Conservation (phyloP, 2,888 invertebrate species). For the Agrenia bidenticulata region DNA sequence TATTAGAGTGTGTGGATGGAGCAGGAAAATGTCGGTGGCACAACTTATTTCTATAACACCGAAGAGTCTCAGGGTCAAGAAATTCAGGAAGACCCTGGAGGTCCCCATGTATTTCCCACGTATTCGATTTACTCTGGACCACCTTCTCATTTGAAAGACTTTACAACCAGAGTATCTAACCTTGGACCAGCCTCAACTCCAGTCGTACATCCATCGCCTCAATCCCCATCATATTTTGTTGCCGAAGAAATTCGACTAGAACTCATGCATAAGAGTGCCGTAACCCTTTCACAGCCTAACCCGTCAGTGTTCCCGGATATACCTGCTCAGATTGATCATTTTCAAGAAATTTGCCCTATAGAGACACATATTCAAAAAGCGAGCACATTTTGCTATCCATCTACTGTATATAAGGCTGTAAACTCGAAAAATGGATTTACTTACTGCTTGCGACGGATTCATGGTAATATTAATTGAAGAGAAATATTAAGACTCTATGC, state of each 20-base stretch:
- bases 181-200: conserved; percentile 43
- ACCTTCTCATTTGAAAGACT: conserved; percentile 62
- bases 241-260: conserved; percentile 80
- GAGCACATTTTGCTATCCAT: conserved; percentile 70
- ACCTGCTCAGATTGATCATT: conserved; percentile 86
- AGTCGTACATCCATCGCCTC: conserved; percentile 47
- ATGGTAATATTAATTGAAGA: conserved; percentile 68
- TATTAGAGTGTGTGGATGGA: conserved; percentile 40
- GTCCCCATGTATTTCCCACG: conserved; percentile 54
- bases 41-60: conserved; percentile 82
- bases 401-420: conserved; percentile 86
- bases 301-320: conserved; percentile 68
- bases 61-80: conserved; percentile 53
- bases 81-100: conserved; percentile 36
- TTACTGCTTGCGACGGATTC: conserved; percentile 83
- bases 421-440: conserved; percentile 81
- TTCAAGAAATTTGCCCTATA: conserved; percentile 81
- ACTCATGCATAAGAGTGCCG: conserved; percentile 72
- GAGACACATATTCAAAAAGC: conserved; percentile 70
- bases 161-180: conserved; percentile 43
- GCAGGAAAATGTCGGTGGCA: conserved; percentile 89
- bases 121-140: conserved; percentile 68
- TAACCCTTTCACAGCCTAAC: conserved; percentile 75
- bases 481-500: too few species aligned
- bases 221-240: conserved; percentile 69